Evolutionary conservation across 1,140 invertebrate genomes (phyloP).

Genomic region (Diploscapter pachys): DNA sequence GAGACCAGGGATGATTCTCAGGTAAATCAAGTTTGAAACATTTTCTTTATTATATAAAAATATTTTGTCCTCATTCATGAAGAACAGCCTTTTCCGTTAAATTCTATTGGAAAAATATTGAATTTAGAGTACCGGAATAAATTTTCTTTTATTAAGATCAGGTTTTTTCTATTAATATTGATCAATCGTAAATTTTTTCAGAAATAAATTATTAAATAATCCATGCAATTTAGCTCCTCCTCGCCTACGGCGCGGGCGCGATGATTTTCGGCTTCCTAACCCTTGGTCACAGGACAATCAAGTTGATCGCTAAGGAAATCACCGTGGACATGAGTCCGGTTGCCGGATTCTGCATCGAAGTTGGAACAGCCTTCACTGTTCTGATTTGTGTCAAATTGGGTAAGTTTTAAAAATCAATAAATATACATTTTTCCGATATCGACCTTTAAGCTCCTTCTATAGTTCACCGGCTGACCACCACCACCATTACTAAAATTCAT

Average conservation of each 20-base stretch:
- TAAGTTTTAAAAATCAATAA: not conserved
- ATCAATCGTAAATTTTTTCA: too few species aligned
- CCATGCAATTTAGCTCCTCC: conserved; percentile 8
- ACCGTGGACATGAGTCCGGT: conserved; percentile 56
- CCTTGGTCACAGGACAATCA: conserved; percentile 35
- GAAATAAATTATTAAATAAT: too few species aligned
- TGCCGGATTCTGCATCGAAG: conserved; percentile 83
- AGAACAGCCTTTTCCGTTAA: too few species aligned
- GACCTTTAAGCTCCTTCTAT: not conserved
- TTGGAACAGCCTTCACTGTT: conserved; percentile 91
- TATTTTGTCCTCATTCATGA: too few species aligned
- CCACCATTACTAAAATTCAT: not conserved
- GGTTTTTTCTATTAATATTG: too few species aligned
- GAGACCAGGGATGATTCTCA: conserved; percentile 30
- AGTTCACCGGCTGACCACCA: too few species aligned
- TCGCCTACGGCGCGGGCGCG: conserved; percentile 26
- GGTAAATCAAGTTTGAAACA: not conserved
- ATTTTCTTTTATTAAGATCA: not conserved
- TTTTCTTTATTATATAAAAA: not conserved
- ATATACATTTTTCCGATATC: too few species aligned
- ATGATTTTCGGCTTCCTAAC: conserved; percentile 38
- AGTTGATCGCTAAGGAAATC: conserved; percentile 33
- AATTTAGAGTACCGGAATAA: not conserved
- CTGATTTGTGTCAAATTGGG: conserved; percentile 88
- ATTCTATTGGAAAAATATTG: too few species aligned